These are phyloP conservation scores for Mugil cephalus DNA, from an alignment of 2,113 vertebrate genomes.

Conservation along the genomic window DNA sequence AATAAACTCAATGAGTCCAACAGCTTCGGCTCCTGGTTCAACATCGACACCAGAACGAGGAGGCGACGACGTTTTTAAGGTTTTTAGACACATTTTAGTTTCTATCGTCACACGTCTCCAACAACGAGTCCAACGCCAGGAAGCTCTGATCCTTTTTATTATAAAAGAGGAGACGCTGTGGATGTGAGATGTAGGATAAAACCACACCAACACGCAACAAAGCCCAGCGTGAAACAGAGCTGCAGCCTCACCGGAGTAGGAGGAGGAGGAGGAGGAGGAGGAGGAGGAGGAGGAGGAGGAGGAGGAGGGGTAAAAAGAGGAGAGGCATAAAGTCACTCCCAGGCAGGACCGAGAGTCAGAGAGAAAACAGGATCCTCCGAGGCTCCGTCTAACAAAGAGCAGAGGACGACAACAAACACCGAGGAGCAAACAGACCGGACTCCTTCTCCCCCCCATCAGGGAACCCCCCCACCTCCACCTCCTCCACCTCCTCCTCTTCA, in stretches of 20 bases:
- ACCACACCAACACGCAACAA: too few relatives aligned
- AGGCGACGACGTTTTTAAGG: not conserved
- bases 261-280: slow-evolving; percentile 43
- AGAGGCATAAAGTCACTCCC: slow-evolving; percentile 42
- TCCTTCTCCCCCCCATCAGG: too few relatives aligned
- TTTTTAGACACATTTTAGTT: too few relatives aligned
- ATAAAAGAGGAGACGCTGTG: not conserved
- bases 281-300: too few relatives aligned
- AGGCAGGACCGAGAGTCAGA: slow-evolving; percentile 22
- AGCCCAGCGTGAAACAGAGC: slow-evolving; percentile 58
- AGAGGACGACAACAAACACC: not conserved
- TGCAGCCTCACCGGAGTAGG: slow-evolving; percentile 54
- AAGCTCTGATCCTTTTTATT: too few relatives aligned
- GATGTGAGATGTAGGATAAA: too few relatives aligned
- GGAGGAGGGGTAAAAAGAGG: too few relatives aligned
- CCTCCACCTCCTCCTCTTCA: not conserved
- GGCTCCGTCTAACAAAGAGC: not conserved
- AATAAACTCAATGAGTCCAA: too few relatives aligned
- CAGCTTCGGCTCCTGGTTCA: too few relatives aligned
- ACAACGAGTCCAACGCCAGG: too few relatives aligned
- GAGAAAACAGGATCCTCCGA: slow-evolving; percentile 18
- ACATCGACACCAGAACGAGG: too few relatives aligned
- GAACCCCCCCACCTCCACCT: not conserved
- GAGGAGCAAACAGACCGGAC: slow-evolving; percentile 1
- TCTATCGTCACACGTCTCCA: too few relatives aligned